Percentiles rank a stretch among this genome's conserved stretches.
Conservation (phyloP, 1,140 invertebrate genomes). For the Drosophila trapezifrons region DNA sequence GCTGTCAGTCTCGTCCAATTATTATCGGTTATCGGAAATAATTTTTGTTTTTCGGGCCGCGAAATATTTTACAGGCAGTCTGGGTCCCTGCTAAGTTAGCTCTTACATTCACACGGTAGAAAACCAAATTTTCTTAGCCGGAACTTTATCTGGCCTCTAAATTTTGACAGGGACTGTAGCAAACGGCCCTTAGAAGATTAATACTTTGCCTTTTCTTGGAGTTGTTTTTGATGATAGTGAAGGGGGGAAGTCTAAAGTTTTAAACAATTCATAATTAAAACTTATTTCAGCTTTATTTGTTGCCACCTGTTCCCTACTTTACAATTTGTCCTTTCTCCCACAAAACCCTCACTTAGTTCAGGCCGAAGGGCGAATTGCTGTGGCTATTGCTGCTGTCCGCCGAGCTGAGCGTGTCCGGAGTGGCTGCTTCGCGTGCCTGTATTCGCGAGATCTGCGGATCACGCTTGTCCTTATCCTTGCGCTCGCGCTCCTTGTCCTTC, state of each 20-base stretch:
- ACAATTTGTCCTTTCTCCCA: not conserved
- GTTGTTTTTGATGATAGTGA: no score
- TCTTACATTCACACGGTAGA: no score
- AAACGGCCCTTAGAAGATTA: no score
- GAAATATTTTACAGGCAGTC: no score
- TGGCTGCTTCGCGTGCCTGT: conserved; percentile 85
- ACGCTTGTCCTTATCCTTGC: conserved; percentile 84
- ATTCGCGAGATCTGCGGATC: conserved; percentile 83
- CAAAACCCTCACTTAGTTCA: conserved; percentile 51
- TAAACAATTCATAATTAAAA: not conserved
- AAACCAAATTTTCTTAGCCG: no score
- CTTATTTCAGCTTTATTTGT: conserved; percentile 13
- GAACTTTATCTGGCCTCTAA: no score
- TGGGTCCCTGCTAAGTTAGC: no score
- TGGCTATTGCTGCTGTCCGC: conserved; percentile 85
- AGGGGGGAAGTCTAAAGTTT: no score
- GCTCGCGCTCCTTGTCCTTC: conserved; percentile 84
- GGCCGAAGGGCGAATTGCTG: conserved; percentile 55
- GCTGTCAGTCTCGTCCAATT: no score
- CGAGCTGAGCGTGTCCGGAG: conserved; percentile 86
- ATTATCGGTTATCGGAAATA: no score
- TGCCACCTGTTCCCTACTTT: not conserved
- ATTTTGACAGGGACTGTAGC: no score
- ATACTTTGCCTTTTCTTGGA: not conserved
- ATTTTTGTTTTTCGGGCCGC: no score